phyloP scores from a whole-genome alignment of 2,888 invertebrate species.

The Dasysyrphus tricinctus region DNA sequence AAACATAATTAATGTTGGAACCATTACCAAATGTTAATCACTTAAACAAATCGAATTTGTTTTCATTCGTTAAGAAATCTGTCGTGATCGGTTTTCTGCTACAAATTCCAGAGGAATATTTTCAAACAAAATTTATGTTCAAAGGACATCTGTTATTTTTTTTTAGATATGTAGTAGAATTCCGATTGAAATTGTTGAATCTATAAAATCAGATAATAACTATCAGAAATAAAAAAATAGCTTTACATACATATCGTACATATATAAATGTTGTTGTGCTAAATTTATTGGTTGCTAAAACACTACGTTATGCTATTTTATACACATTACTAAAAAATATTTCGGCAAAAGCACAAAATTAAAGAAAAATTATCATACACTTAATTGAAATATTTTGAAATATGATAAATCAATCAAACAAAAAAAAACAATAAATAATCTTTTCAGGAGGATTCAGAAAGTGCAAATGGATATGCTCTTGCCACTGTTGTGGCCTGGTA shows the following conservation, averaged over 20 bases:
- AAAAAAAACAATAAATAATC: conserved; percentile 31
- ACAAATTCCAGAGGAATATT: neutral
- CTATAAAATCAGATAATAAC: neutral
- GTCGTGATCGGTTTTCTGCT: neutral
- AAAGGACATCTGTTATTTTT: neutral
- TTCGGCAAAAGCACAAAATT: conserved; percentile 36
- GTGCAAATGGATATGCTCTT: conserved; percentile 87
- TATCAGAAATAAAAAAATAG: neutral
- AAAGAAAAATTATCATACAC: conserved; percentile 12
- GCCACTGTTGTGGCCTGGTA: conserved; percentile 86
- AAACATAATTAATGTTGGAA: neutral
- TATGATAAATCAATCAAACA: conserved; percentile 57
- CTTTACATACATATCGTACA: too few relatives aligned
- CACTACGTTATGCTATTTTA: conserved; percentile 41
- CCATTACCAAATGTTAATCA: neutral
- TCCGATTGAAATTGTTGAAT: neutral
- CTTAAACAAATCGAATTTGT: neutral
- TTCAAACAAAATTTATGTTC: too few relatives aligned
- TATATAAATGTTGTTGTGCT: conserved; percentile 21
- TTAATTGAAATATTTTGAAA: conserved; percentile 4
- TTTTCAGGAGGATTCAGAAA: conserved; percentile 88
- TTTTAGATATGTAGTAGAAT: neutral
- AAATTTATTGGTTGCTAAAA: conserved; percentile 53
- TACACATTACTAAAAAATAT: conserved; percentile 37
- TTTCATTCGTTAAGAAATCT: neutral